A percentile compares a stretch with the other conserved stretches of the same genome.
Evolutionary conservation across 1,140 invertebrate species (phyloP).

Genomic region (Hypothenemus hampei): DNA sequence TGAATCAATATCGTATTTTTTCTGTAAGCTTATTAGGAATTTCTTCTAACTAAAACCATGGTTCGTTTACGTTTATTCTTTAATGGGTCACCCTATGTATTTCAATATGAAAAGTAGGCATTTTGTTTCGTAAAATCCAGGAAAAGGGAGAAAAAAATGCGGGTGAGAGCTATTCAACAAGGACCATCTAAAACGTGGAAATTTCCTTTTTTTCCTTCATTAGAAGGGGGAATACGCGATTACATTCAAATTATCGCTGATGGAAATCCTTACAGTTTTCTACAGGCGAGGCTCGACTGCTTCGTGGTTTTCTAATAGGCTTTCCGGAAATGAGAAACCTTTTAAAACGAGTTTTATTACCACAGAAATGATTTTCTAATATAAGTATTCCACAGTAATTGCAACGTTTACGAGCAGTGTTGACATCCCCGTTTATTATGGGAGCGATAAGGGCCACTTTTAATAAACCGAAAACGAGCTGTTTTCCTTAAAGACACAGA

Average conservation of each 20-base stretch:
- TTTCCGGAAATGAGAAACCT: constrained; percentile 25
- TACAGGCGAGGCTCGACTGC: constrained; percentile 8
- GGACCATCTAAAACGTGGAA: not conserved
- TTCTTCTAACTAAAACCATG: too few species aligned
- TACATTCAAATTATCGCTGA: constrained; percentile 29
- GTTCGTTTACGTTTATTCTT: too few species aligned
- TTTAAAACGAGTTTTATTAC: constrained; percentile 22
- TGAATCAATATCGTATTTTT: too few species aligned
- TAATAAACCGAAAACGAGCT: not conserved
- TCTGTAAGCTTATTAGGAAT: too few species aligned
- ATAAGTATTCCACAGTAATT: too few species aligned
- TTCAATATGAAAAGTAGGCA: too few species aligned
- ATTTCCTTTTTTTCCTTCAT: constrained; percentile 14
- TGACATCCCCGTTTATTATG: not conserved
- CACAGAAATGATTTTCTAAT: constrained; percentile 11
- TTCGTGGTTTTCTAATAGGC: constrained; percentile 26
- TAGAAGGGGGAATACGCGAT: constrained; percentile 24
- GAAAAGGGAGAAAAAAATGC: too few species aligned
- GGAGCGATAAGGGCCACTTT: not conserved
- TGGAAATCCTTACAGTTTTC: constrained; percentile 26
- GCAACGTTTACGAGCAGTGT: not conserved
- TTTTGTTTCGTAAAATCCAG: too few species aligned
- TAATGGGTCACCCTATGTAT: too few species aligned
- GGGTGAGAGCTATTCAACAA: too few species aligned
- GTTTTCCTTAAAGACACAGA: too few species aligned